Base-by-base conservation (phyloP, 2,888 invertebrate species). In the Polydrusus tereticollis region DNA sequence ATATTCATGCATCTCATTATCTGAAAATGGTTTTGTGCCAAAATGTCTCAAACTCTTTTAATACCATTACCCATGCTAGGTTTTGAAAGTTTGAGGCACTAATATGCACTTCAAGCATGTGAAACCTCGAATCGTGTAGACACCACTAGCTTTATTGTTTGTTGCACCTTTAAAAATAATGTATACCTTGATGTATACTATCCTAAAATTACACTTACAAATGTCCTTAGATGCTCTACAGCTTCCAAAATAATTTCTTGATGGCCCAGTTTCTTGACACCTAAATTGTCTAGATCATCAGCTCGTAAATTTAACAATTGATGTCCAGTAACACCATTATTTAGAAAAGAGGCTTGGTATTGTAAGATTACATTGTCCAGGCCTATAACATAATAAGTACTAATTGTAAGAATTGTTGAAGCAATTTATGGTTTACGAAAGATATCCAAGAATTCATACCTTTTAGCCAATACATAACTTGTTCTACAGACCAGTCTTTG, bases 231-330 rank as follows among this genome's bases (percentile, higher is more conserved):
- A 79, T 96, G 93, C 80, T 96, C 96, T 12, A 98, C 94, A 59
- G 96, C 97, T 85, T 97, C 97, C 52, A 98, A 88, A 75, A 98
- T 91, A 64, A 97, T 90, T 84, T 97, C 97, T 85, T 98, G 97
- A 84, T 98, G 97, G 8, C 98, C 98, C 75, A 98, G 90, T 83
- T 93, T 92, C 73, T 88, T 87, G 82, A 98, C 92, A 20, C 96
- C 95, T 65, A 98, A 88, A 83, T 93, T 91, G 82, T 95, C 94
- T 75, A 98, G 89, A 86, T 97, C 96, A 83, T 96, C 94, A 59
- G 95, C 93, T 71, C 95, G 91, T 80, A 98, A 89, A 83, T 92
- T 92, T 77, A 97, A 88, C 82, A 98, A 88, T 80, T 93, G 92
- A 78, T 92, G 88, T 6, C 97, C 98, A 82, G 92, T 92, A 45